Base-by-base conservation (phyloP, 2,797 vertebrate genomes). In the Clamator glandarius region DNA sequence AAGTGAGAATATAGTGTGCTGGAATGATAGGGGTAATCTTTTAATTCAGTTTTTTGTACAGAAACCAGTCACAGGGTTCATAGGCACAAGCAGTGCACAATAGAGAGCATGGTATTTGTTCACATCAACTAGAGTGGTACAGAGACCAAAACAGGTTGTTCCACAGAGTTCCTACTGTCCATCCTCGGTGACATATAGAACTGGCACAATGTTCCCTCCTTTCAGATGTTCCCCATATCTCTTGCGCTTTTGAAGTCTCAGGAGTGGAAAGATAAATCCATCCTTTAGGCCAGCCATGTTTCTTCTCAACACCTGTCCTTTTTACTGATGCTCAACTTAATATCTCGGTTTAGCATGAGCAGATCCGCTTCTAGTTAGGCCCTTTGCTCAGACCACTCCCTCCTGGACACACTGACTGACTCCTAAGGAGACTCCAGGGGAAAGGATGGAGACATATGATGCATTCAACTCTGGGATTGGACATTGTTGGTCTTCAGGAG, bases 361-460 rank as follows among this genome's bases (percentile, higher is more conserved):
- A 31, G 12, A 16, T 58, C 51, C 44, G 36, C 28, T 35, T 42
- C 46, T 66, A 73, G 48, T 16, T 10, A 42, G 64, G n/a, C n/a
- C n/a, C 20, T 58, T n/a, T 68, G 15, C 50, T 57, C 1, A 0
- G 6, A 31, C 1, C 39, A 29, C 28, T 29, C 11, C 61, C 31
- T 50, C 29, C 48, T 28, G 12, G 36, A n/a, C n/a, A n/a, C n/a
- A n/a, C n/a, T n/a, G n/a, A 28, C 18, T 25, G 23, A n/a, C 31
- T 29, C n/a, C 29, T n/a, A 42, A 80, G 31, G 33, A 62, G 12
- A 54, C 13, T 5, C 48, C 5, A 1, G 4, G 11, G 5, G 21
- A 72, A 59, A 77, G 36, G 50, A 31, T 15, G 21, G 35, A 58
- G 20, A 33, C 0, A 1, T 24, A 19, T 0, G 1, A 18, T 3